phyloP scores from a whole-genome alignment of 2,797 vertebrate genomes.

The Aulostomus chinensis region DNA sequence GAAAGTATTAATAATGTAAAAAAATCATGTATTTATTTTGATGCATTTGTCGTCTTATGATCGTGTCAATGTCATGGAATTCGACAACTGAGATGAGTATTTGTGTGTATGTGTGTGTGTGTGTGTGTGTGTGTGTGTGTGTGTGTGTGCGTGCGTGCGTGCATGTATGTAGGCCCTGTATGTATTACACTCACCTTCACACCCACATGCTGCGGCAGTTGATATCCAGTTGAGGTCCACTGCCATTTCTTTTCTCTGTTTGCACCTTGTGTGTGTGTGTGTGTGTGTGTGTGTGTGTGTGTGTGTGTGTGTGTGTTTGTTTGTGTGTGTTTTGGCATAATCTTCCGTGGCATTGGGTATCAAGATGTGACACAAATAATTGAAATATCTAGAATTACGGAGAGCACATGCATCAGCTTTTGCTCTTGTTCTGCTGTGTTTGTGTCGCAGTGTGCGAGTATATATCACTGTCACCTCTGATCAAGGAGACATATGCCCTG shows the following conservation, averaged over 20 bases:
- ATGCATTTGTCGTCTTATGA: no score
- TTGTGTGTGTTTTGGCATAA: slow-evolving; percentile 6
- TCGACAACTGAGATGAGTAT: no score
- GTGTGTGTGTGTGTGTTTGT: no score
- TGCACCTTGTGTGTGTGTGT: background rate
- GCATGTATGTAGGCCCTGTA: background rate
- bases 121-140: no score
- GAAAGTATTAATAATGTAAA: no score
- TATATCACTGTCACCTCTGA: slow-evolving; percentile 45
- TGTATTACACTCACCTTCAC: background rate
- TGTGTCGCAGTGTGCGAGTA: slow-evolving; percentile 3
- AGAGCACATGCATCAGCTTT: slow-evolving; percentile 6
- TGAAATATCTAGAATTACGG: slow-evolving; percentile 4
- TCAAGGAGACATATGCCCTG: slow-evolving; percentile 47
- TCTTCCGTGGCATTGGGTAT: no score
- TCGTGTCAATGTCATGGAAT: no score
- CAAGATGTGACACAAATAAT: slow-evolving; percentile 15
- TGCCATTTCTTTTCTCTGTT: background rate
- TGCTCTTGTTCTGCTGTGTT: slow-evolving; percentile 9
- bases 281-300: no score
- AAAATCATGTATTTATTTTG: no score
- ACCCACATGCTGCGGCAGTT: background rate
- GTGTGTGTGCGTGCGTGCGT: background rate
- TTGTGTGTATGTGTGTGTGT: no score
- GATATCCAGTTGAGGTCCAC: background rate